A percentile compares a stretch with the other conserved stretches of the same genome.
These are phyloP conservation scores for Rattus rattus DNA, from an alignment of 2,113 vertebrate species.

Conservation along the genomic window DNA sequence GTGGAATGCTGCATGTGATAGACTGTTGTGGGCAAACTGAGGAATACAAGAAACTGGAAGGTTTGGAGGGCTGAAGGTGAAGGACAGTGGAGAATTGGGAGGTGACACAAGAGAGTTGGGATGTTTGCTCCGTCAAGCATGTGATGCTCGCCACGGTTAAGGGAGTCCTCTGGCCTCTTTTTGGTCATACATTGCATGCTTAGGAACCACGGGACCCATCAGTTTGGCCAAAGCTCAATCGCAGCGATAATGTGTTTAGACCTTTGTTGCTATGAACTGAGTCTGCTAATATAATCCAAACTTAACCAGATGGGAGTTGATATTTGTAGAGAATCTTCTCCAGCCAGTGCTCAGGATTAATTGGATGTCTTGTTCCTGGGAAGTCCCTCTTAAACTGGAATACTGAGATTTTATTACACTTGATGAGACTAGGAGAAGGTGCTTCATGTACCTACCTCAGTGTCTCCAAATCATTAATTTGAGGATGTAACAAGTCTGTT, in stretches of 20 bases:
- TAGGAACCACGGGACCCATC: slow-evolving; percentile 67
- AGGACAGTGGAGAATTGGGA: slow-evolving; percentile 72
- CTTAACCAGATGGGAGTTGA: slow-evolving; percentile 37
- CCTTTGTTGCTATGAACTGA: slow-evolving; percentile 60
- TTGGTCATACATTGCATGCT: slow-evolving; percentile 73
- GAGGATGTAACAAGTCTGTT: slow-evolving; percentile 44
- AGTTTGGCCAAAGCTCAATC: slow-evolving; percentile 69
- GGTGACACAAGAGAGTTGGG: slow-evolving; percentile 69
- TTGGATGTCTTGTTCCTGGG: slow-evolving; percentile 46
- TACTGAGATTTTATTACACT: slow-evolving; percentile 33
- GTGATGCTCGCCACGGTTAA: slow-evolving; percentile 46
- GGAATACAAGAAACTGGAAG: slow-evolving; percentile 69
- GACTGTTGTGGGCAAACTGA: slow-evolving; percentile 68
- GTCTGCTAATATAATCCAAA: slow-evolving; percentile 58
- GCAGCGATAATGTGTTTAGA: slow-evolving; percentile 65
- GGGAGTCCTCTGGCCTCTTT: slow-evolving; percentile 55
- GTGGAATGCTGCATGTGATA: slow-evolving; percentile 73
- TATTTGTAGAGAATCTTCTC: slow-evolving; percentile 66
- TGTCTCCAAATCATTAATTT: slow-evolving; percentile 58
- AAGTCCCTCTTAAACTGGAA: slow-evolving; percentile 18
- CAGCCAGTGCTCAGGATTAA: slow-evolving; percentile 61
- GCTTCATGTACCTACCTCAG: slow-evolving; percentile 49
- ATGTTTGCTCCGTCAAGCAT: slow-evolving; percentile 65
- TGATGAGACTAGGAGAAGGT: slow-evolving; percentile 52
- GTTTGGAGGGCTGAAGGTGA: slow-evolving; percentile 69